Percentiles rank a stretch among this genome's conserved stretches.
Evolutionary conservation across 2,888 invertebrate species (phyloP).

Genomic region (Trichogramma evanescens): DNA sequence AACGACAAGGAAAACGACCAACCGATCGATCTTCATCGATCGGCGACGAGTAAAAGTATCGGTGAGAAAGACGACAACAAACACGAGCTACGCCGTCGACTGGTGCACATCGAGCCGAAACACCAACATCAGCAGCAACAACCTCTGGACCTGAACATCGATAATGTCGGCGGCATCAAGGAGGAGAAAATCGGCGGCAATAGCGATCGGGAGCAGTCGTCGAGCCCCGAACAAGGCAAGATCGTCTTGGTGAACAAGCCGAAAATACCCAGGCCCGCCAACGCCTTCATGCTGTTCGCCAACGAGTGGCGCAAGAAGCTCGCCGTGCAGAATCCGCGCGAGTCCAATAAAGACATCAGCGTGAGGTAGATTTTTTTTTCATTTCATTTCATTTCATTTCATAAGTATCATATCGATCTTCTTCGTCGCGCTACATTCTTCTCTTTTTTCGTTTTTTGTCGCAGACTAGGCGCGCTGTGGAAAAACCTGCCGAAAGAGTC

Average conservation of each 20-base stretch:
- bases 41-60: no score
- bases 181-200: slow-evolving; percentile 2
- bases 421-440: background rate
- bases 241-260: slow-evolving; percentile 3
- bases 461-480: slow-evolving; percentile 54
- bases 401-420: background rate
- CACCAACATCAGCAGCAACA: background rate
- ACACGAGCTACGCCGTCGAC: background rate
- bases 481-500: slow-evolving; percentile 51
- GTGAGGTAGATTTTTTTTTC: slow-evolving; percentile 44
- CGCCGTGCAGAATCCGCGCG: slow-evolving; percentile 52
- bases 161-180: background rate
- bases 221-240: background rate
- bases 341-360: slow-evolving; percentile 59
- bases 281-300: slow-evolving; percentile 61
- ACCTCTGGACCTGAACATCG: no score
- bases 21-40: background rate
- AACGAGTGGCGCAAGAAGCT: slow-evolving; percentile 56
- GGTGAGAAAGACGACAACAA: slow-evolving; percentile 1
- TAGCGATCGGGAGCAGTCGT: slow-evolving; percentile 2
- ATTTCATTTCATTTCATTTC: background rate
- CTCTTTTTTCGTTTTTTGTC: background rate
- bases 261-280: slow-evolving; percentile 57
- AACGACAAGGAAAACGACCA: background rate
- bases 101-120: slow-evolving; percentile 11